These are phyloP conservation scores for Trichacis sp. DNA, from an alignment of 2,888 invertebrate genomes.

Conservation along the genomic window DNA sequence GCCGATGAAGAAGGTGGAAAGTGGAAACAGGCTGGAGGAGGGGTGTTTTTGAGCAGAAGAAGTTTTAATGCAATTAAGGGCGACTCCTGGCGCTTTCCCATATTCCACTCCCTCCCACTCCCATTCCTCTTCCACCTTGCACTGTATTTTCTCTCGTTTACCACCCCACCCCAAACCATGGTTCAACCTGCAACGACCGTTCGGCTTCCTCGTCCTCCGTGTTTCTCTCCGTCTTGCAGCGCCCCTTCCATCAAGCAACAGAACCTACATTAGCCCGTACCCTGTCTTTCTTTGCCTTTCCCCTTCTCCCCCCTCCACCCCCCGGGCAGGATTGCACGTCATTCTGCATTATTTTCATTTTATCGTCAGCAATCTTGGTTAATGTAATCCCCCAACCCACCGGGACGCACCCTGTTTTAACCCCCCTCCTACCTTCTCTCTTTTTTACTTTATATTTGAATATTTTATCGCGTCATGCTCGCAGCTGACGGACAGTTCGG, in stretches of 20 bases:
- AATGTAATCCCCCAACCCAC: conserved; percentile 60
- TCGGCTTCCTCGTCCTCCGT: conserved; percentile 14
- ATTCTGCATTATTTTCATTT: conserved; percentile 68
- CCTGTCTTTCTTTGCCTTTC: conserved; percentile 55
- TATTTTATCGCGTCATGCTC: conserved; percentile 59
- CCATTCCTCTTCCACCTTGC: conserved; percentile 9
- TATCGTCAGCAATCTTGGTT: conserved; percentile 68
- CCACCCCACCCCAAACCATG: conserved; percentile 17
- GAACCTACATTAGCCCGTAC: conserved; percentile 57
- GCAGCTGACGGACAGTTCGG: conserved; percentile 43
- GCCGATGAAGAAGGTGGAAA: conserved; percentile 17
- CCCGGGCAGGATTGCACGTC: conserved; percentile 55
- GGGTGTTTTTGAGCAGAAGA: conserved; percentile 62
- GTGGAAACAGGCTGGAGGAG: conserved; percentile 52
- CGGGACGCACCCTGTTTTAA: conserved; percentile 28
- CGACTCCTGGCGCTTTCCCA: conserved; percentile 60
- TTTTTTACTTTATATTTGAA: conserved; percentile 64
- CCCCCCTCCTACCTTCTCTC: conserved; percentile 31
- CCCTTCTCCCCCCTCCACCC: conserved; percentile 23
- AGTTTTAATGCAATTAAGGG: conserved; percentile 66
- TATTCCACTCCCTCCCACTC: conserved; percentile 38
- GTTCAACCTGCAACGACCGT: conserved; percentile 25
- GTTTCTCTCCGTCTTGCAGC: conserved; percentile 17
- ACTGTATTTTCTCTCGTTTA: conserved; percentile 22
- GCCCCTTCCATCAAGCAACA: conserved; percentile 41